Percentiles rank a stretch among this genome's conserved stretches.
Conservation (phyloP, 2,113 vertebrate genomes). For the Shinisaurus crocodilurus region DNA sequence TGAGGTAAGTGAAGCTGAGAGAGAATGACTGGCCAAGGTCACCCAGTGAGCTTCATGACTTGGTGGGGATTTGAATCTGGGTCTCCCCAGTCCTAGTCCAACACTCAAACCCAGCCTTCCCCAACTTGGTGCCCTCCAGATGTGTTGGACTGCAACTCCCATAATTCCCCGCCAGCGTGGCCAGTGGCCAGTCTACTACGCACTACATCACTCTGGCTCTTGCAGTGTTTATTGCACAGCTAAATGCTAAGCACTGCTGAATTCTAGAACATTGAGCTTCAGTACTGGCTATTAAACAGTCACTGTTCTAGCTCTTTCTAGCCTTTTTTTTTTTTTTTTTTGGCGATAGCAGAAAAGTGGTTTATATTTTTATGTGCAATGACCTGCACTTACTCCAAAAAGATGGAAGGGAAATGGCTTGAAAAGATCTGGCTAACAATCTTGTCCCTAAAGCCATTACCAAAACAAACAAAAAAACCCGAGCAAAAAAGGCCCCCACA, state of each 20-base stretch:
- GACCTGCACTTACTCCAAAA: accelerated
- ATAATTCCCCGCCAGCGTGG: too few species aligned
- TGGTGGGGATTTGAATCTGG: too few species aligned
- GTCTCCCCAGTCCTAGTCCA: too few species aligned
- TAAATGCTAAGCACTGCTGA: neutral
- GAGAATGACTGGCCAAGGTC: too few species aligned
- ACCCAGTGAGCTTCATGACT: too few species aligned
- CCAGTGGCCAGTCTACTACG: too few species aligned
- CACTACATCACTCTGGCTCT: too few species aligned
- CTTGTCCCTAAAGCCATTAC: neutral
- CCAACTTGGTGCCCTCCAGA: too few species aligned
- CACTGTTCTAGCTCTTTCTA: neutral
- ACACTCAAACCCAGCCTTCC: too few species aligned
- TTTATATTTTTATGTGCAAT: neutral
- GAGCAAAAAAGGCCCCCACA: neutral
- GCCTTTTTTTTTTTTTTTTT: accelerated
- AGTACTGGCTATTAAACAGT: neutral
- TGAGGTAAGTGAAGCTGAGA: too few species aligned
- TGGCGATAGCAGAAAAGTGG: neutral
- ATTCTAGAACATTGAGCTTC: accelerated
- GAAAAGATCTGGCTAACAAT: neutral
- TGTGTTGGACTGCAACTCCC: too few species aligned
- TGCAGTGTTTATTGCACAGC: too few species aligned
- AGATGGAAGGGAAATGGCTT: neutral
- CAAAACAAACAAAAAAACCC: neutral